These are phyloP conservation scores for Rhyacophila evoluta DNA, from an alignment of 2,888 invertebrate genomes.

Conservation along the genomic window DNA sequence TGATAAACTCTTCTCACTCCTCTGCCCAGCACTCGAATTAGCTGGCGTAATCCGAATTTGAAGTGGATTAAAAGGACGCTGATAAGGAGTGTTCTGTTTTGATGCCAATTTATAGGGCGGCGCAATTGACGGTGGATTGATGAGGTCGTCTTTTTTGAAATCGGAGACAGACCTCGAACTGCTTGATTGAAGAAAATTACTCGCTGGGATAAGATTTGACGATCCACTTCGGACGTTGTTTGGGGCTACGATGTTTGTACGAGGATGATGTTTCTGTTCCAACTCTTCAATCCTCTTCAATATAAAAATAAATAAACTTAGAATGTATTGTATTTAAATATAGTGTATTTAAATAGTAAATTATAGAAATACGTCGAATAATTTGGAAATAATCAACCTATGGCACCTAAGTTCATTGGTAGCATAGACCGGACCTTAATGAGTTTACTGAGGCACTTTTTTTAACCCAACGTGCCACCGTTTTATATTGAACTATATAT, in stretches of 20 bases:
- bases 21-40: background rate
- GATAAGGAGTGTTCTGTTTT: background rate
- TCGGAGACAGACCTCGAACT: too few relatives aligned
- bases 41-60: conserved; percentile 10
- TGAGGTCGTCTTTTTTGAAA: background rate
- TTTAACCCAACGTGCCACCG: too few relatives aligned
- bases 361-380: too few relatives aligned
- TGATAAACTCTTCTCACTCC: background rate
- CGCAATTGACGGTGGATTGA: background rate
- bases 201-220: background rate
- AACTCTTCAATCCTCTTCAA: conserved; percentile 65
- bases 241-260: conserved; percentile 35
- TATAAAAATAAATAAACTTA: too few relatives aligned
- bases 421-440: too few relatives aligned
- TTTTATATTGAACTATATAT: too few relatives aligned
- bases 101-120: conserved; percentile 12
- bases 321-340: too few relatives aligned
- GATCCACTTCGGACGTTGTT: background rate
- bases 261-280: conserved; percentile 62
- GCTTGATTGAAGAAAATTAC: background rate
- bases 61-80: conserved; percentile 23
- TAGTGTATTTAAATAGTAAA: too few relatives aligned
- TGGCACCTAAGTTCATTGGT: too few relatives aligned
- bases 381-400: too few relatives aligned
- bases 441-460: too few relatives aligned